These are phyloP conservation scores for Parauchenoglanis punctatus DNA, from an alignment of 2,797 vertebrate genomes.

Conservation along the genomic window DNA sequence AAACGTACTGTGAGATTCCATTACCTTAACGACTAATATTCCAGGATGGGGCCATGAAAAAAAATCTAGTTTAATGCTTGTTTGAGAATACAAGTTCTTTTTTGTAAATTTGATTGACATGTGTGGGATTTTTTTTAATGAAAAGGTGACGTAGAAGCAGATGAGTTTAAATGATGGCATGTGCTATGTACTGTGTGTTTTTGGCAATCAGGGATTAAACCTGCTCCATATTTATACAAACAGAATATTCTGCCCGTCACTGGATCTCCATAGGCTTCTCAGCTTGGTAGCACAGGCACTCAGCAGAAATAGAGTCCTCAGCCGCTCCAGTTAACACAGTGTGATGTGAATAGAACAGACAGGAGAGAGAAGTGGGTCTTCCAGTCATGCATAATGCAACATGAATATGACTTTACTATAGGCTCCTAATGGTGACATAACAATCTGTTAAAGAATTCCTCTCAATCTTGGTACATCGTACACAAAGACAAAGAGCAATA, in stretches of 20 bases:
- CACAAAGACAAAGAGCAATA: not conserved
- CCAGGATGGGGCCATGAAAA: not conserved
- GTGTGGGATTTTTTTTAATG: slow-evolving; percentile 7
- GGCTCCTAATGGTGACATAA: slow-evolving; percentile 77
- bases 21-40: not conserved
- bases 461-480: slow-evolving; percentile 60
- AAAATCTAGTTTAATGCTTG: no score
- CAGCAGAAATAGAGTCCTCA: slow-evolving; percentile 76
- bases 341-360: slow-evolving; percentile 92
- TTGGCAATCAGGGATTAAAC: not conserved
- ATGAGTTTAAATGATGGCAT: not conserved
- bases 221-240: not conserved
- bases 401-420: slow-evolving; percentile 82
- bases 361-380: slow-evolving; percentile 88
- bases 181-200: not conserved
- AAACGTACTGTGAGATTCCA: slow-evolving; percentile 7
- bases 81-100: not conserved
- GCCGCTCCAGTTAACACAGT: slow-evolving; percentile 87
- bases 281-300: slow-evolving; percentile 70
- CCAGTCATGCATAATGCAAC: slow-evolving; percentile 92
- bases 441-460: slow-evolving; percentile 78
- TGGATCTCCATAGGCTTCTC: not conserved
- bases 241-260: not conserved
- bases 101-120: not conserved
- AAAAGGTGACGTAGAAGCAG: not conserved